phyloP scores from a whole-genome alignment of 1,140 invertebrate species.

The Triops longicaudatus region DNA sequence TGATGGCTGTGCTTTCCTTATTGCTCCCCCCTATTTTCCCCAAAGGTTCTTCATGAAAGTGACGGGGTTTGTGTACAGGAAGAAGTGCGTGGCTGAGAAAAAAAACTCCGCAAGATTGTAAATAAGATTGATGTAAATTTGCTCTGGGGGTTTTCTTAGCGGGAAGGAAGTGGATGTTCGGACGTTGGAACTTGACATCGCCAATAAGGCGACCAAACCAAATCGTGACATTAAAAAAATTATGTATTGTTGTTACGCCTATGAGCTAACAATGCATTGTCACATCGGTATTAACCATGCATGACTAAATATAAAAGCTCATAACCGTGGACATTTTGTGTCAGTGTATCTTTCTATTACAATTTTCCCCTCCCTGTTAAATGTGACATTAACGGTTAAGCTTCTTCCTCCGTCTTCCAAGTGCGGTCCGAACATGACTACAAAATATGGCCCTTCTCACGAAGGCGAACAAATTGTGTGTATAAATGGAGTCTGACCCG shows the following conservation, averaged over 20 bases:
- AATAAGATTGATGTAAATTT: slow-evolving; percentile 9
- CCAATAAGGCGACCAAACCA: not conserved
- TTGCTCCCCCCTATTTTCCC: not conserved
- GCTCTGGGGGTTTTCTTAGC: not conserved
- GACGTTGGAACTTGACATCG: not conserved
- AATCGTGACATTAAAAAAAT: not conserved
- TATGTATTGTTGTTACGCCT: not conserved
- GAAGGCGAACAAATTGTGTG: not conserved
- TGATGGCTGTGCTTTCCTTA: not conserved
- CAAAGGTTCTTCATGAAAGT: not conserved
- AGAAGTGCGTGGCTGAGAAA: not conserved
- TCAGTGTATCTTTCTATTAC: not conserved
- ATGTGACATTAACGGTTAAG: not conserved
- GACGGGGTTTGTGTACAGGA: not conserved
- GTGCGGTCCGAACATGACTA: not conserved
- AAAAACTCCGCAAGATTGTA: not conserved
- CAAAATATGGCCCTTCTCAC: too few relatives aligned
- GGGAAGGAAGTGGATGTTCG: not conserved
- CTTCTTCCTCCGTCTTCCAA: not conserved
- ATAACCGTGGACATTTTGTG: slow-evolving; percentile 12
- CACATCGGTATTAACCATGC: slow-evolving; percentile 7
- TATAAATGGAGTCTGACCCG: not conserved
- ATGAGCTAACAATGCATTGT: not conserved
- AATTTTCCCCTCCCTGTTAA: not conserved
- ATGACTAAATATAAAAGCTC: slow-evolving; percentile 3